Evolutionary conservation across 2,797 vertebrate species (phyloP).

Genomic region (Prionace glauca): DNA sequence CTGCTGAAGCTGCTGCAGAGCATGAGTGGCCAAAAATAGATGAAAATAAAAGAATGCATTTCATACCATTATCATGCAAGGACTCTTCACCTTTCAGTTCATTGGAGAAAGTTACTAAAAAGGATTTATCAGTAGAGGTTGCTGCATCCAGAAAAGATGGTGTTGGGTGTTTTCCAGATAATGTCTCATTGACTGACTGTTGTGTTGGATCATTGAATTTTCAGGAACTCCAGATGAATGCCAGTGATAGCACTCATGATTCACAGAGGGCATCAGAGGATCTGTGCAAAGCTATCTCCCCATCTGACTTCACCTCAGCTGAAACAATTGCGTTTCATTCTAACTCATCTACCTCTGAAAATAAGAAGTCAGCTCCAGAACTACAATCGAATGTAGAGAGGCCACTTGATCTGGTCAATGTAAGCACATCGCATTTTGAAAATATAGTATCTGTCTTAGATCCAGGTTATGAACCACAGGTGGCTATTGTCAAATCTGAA

Average conservation of each 20-base stretch:
- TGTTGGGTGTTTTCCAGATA: conserved; percentile 48
- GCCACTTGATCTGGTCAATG: conserved; percentile 45
- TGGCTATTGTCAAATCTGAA: conserved; percentile 53
- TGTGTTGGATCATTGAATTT: conserved; percentile 61
- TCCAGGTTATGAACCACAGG: conserved; percentile 52
- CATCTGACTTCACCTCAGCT: conserved; percentile 62
- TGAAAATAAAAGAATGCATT: background rate
- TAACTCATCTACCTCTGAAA: conserved; percentile 64
- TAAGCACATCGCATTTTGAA: conserved; percentile 54
- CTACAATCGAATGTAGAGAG: conserved; percentile 36
- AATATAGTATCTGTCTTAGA: conserved; percentile 57
- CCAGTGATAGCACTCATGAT: conserved; percentile 46
- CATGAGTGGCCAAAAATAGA: background rate
- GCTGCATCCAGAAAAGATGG: conserved; percentile 48
- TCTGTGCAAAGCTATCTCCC: conserved; percentile 56
- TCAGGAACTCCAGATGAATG: conserved; percentile 52
- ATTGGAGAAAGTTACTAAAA: conserved; percentile 40
- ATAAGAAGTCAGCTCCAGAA: conserved; percentile 53
- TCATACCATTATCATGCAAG: background rate
- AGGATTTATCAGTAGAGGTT: conserved; percentile 49
- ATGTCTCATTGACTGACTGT: conserved; percentile 60
- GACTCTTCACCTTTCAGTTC: conserved; percentile 4
- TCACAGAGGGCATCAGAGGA: conserved; percentile 43
- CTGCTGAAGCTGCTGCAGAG: background rate
- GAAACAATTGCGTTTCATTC: conserved; percentile 64